Percentiles rank a stretch among this genome's conserved stretches.
Conservation (phyloP, 2,797 vertebrate species). For the Siniperca scherzeri region DNA sequence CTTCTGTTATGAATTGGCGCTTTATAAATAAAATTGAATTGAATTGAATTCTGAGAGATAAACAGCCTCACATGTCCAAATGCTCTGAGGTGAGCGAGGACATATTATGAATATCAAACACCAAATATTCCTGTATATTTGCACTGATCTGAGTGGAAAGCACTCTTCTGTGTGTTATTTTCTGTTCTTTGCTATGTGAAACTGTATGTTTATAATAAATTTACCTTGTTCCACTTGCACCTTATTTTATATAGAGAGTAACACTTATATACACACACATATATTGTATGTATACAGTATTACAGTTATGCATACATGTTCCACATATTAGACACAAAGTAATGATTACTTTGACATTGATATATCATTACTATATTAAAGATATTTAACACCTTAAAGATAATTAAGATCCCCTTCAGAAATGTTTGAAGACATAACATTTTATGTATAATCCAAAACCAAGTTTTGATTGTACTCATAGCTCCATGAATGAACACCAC, state of each 20-base stretch:
- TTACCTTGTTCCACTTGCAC: neutral
- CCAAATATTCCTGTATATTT: neutral
- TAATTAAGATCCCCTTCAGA: too few relatives aligned
- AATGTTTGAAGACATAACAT: too few relatives aligned
- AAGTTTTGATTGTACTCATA: too few relatives aligned
- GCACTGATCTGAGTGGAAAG: neutral
- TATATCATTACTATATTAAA: neutral
- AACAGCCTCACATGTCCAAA: slow-evolving; percentile 25
- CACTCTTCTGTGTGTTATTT: neutral
- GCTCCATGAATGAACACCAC: too few relatives aligned
- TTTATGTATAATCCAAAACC: too few relatives aligned
- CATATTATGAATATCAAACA: neutral
- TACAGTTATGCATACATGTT: neutral
- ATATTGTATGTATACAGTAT: neutral
- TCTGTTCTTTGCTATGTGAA: neutral
- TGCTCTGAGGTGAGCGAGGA: neutral
- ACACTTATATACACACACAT: neutral
- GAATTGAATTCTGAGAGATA: slow-evolving; percentile 26
- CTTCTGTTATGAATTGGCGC: too few relatives aligned
- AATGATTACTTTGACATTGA: neutral
- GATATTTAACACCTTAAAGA: neutral
- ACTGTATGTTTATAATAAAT: neutral
- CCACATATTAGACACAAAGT: neutral
- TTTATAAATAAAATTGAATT: too few relatives aligned
- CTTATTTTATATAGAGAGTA: neutral